These are phyloP conservation scores for Staurois parvus DNA, from an alignment of 2,797 vertebrate genomes.

Conservation along the genomic window DNA sequence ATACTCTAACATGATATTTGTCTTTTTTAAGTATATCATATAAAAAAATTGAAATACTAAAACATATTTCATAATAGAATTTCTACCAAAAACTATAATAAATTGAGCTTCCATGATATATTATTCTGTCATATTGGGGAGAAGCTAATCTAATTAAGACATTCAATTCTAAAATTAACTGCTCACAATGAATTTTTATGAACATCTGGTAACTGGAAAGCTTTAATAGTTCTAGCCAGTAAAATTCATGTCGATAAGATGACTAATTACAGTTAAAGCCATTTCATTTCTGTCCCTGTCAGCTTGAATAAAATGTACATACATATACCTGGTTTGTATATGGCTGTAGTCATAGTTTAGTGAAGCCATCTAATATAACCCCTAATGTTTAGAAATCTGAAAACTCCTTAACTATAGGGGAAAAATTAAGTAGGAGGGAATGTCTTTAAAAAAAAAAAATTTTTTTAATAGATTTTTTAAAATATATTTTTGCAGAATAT, in stretches of 20 bases:
- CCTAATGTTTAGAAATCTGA: not conserved
- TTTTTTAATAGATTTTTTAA: no score
- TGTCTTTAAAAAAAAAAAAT: not conserved
- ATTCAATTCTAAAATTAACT: constrained; percentile 82
- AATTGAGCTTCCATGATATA: constrained; percentile 76
- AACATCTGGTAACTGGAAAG: constrained; percentile 79
- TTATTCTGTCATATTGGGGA: constrained; percentile 75
- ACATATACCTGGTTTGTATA: not conserved
- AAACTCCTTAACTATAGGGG: not conserved
- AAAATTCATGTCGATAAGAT: constrained; percentile 75
- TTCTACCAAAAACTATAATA: constrained; percentile 79
- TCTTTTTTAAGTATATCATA: constrained; percentile 69
- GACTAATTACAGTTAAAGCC: constrained; percentile 68
- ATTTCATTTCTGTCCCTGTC: constrained; percentile 59
- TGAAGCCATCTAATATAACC: not conserved
- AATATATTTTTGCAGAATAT: no score
- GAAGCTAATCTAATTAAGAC: constrained; percentile 83
- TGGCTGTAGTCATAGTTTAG: not conserved
- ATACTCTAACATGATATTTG: not conserved
- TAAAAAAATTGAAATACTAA: constrained; percentile 67
- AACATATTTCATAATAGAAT: constrained; percentile 75
- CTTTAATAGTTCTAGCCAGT: constrained; percentile 71
- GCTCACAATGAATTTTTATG: constrained; percentile 80
- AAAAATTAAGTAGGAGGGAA: not conserved
- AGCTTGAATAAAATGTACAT: not conserved